These are phyloP conservation scores for Ricordea florida DNA, from an alignment of 92 coral and sea anemone species.

Conservation along the genomic window DNA sequence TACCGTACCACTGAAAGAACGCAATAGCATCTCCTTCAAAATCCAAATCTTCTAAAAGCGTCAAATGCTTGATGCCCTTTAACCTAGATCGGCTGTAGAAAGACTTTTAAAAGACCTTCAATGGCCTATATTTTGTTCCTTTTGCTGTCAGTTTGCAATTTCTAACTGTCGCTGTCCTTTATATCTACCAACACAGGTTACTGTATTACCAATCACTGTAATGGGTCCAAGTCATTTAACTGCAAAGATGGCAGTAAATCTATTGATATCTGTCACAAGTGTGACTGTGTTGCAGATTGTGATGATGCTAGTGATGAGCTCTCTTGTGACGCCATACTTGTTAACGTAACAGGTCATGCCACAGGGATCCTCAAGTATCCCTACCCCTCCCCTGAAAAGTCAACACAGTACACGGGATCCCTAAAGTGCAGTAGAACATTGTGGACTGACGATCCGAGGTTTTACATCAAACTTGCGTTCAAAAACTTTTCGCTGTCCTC, in stretches of 20 bases:
- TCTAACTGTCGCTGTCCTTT: background rate
- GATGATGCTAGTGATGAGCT: background rate
- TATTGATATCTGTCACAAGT: slow-evolving; percentile 2
- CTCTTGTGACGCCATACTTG: background rate
- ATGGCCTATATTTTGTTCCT: background rate
- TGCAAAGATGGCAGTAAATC: background rate
- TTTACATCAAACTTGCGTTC: slow-evolving; percentile 20
- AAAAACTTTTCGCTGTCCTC: background rate
- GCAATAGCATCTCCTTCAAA: no score
- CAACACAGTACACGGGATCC: background rate
- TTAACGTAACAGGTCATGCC: slow-evolving; percentile 20
- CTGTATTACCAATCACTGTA: background rate
- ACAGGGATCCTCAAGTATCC: slow-evolving; percentile 1
- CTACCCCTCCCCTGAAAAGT: no score
- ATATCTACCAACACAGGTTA: background rate
- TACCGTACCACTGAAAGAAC: no score
- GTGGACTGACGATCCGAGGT: background rate
- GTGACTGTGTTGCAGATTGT: slow-evolving; percentile 6
- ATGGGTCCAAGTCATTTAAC: background rate
- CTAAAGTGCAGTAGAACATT: background rate
- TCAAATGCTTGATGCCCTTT: no score
- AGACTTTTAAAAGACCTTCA: no score
- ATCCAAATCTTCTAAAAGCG: no score
- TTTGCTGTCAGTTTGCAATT: background rate
- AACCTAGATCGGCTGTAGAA: no score